Base-by-base conservation (phyloP, 2,888 invertebrate genomes). In the Apamea crenata region DNA sequence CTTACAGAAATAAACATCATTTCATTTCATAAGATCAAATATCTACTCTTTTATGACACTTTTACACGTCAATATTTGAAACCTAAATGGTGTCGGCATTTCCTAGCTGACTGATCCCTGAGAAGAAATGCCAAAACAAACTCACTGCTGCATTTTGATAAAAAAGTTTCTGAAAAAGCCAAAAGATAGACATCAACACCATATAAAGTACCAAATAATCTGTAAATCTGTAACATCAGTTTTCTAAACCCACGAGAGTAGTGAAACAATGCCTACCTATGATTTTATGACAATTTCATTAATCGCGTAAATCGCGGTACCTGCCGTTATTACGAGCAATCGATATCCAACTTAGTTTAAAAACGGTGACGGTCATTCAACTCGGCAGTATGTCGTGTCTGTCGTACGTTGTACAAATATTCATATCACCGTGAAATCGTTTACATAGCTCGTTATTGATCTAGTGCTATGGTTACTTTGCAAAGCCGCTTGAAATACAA, bases 321-420 rank as follows among this genome's bases (percentile, higher is more conserved):
- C 70, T 80, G 59, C 40, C 74, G 78, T 84, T 82, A 84, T 86
- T 87, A 83, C 81, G 77, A 29, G 6, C 40, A 80, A 91, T 92
- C 90, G 89, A 92, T 93, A 78, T 70, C 21, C 29, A 68, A 66
- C 73, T 66, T 86, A 78, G 87, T 83, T 86, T 83, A 88, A 89
- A 91, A 89, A 82, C 86, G 70, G 66, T 86, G 87, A 78, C 87
- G 93, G 89, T 89, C 92, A 80, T 89, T 92, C 82, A 93, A 89
- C 93, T 82, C 75, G 32, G 83, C 78, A 66, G 85, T 83, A 80
- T 85, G 87, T 87, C 88, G 83, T 89, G 83, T 81, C 86, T 85
- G 78, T 83, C 81, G 86, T 67, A 68, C 74, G 67, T 83, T 80
- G 73, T 40, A 83, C 70, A 85, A 83, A 85, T 87, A 89, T 83